phyloP scores from a whole-genome alignment of 2,888 invertebrate species.

The Apamea sordens region DNA sequence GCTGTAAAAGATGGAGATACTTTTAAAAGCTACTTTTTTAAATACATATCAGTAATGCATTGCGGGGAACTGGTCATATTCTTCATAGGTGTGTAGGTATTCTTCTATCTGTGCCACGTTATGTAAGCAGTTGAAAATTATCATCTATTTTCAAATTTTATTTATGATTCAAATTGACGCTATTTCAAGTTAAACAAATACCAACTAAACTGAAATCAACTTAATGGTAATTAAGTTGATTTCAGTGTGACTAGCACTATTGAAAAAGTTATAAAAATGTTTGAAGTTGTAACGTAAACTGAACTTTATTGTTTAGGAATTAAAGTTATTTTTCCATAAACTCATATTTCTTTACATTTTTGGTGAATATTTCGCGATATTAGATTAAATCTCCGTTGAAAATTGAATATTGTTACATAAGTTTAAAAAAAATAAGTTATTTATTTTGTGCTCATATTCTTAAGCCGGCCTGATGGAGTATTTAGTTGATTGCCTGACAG shows the following conservation, averaged over 20 bases:
- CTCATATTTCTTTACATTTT: too few relatives aligned
- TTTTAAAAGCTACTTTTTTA: neutral
- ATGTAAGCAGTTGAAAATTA: neutral
- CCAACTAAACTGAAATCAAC: too few relatives aligned
- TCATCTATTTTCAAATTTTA: too few relatives aligned
- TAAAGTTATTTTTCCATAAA: too few relatives aligned
- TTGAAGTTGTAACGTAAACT: too few relatives aligned
- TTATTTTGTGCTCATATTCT: neutral
- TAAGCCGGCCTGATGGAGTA: neutral
- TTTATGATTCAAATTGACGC: too few relatives aligned
- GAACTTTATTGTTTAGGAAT: too few relatives aligned
- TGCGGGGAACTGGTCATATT: neutral
- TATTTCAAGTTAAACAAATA: too few relatives aligned
- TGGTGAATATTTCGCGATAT: too few relatives aligned
- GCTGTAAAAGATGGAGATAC: conserved; percentile 3
- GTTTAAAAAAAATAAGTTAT: neutral
- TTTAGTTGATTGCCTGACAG: neutral
- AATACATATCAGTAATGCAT: neutral
- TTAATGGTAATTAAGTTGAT: too few relatives aligned
- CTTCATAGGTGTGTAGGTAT: neutral
- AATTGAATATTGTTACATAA: neutral
- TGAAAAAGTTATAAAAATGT: too few relatives aligned
- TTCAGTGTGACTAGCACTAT: too few relatives aligned
- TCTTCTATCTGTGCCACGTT: neutral
- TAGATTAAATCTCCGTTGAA: neutral